Evolutionary conservation across 2,888 invertebrate genomes (phyloP), one percentile per base, ranked within the genome.

Genomic region (Coelogynopora nodosa): DNA sequence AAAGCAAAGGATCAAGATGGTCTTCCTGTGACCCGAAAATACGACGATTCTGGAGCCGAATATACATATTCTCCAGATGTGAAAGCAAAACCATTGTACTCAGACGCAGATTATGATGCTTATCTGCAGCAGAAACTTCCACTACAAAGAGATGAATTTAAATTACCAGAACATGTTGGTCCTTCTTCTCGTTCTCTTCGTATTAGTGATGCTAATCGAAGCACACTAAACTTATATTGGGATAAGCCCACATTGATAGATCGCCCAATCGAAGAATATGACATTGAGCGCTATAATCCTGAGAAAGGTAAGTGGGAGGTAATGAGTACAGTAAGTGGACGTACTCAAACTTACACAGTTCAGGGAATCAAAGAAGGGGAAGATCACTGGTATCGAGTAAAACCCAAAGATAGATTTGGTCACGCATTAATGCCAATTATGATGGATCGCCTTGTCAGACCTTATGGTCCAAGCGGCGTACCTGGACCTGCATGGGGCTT

Each of bases 381-480:
- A 10, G 67, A 67, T 0, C 26, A 18, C 0, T 86, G 86, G 74
- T 67, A 86, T 26, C 10, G 87, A 67, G 86, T 87, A 13, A 31
- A 86, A 5, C 85, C 87, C 0, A 67, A 87, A 49, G 86, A 87
- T 49, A 31, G 30, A 31, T 74, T 23, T 85, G 87, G 87, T 13
- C 29, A 80, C 86, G 84, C 84, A 18, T 28, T 85, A 29, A 30
- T 67, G 13, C 87, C 87, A 28, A 74, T 87, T n/a, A 28, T 74
- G 28, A 85, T 87, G 74, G 87, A 87, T 29, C 49, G 86, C 0
- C n/a, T 49, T 30, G 87, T 87, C 0, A 0, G 67, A 87, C 28
- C 86, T 10, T 86, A 29, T 18, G 31, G 29, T 10, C 27, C 86
- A 29, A n/a, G 23, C 0, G 28, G 67, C 26, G 28, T 31, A 31